phyloP scores from a whole-genome alignment of 2,888 invertebrate genomes.

The Phaedon cochleariae region DNA sequence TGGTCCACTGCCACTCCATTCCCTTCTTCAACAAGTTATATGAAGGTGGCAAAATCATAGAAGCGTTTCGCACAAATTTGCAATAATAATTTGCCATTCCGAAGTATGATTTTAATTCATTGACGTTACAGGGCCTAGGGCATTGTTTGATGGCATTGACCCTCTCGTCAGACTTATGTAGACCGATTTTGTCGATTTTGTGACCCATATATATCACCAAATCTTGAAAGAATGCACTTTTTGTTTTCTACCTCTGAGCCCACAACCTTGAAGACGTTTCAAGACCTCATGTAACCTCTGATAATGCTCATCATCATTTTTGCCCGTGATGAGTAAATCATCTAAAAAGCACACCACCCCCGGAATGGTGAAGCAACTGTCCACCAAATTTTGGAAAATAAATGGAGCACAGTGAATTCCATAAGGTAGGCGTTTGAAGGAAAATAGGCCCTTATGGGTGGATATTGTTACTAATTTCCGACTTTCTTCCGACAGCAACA shows the following conservation, averaged over 20 bases:
- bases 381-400: no score
- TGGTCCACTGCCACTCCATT: no score
- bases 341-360: no score
- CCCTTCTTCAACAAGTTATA: no score
- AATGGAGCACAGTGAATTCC: no score
- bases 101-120: neutral
- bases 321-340: neutral
- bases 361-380: no score
- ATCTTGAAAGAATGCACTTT: neutral
- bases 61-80: neutral
- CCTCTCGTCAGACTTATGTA: neutral
- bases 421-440: constrained; percentile 4
- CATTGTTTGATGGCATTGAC: neutral
- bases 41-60: neutral
- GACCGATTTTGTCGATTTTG: neutral
- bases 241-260: neutral
- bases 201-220: neutral
- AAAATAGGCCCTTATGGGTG: no score
- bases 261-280: neutral
- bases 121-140: no score
- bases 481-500: no score
- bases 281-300: neutral
- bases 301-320: neutral
- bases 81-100: constrained; percentile 9
- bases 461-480: no score